A percentile compares a stretch with the other conserved stretches of the same genome.
These are phyloP conservation scores for Eupristina koningsbergeri DNA, from an alignment of 1,140 invertebrate genomes.

Conservation along the genomic window DNA sequence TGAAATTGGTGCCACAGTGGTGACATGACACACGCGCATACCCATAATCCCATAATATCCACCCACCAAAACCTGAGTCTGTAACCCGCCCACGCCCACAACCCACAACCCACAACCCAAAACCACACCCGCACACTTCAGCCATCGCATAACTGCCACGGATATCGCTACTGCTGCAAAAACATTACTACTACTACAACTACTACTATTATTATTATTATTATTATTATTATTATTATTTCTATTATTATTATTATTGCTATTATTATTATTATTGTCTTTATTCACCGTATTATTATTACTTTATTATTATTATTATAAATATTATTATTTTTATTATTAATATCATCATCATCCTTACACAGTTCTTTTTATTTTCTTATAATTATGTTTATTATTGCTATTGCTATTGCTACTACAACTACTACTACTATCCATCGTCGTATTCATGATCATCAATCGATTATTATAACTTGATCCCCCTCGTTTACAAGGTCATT, in stretches of 20 bases:
- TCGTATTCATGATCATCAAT: constrained; percentile 43
- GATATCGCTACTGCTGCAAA: constrained; percentile 36
- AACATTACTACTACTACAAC: constrained; percentile 30
- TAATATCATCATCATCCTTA: too few relatives aligned
- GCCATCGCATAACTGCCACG: constrained; percentile 29
- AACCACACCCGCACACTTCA: neutral
- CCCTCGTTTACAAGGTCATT: constrained; percentile 40
- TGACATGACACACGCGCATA: neutral
- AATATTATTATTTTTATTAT: constrained; percentile 1
- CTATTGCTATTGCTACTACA: neutral
- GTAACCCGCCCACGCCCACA: neutral
- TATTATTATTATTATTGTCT: constrained; percentile 8
- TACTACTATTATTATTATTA: constrained; percentile 16
- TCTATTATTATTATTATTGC: constrained; percentile 24
- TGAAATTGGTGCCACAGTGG: too few relatives aligned
- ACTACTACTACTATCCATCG: constrained; percentile 20
- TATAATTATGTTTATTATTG: neutral
- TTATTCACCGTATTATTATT: constrained; percentile 28
- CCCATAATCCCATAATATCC: too few relatives aligned
- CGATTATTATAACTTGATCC: constrained; percentile 36
- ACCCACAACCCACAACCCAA: neutral
- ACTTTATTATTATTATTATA: constrained; percentile 12
- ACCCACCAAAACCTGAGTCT: too few relatives aligned
- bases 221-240: constrained; percentile 19
- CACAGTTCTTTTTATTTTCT: too few relatives aligned